A percentile compares a stretch with the other conserved stretches of the same genome.
phyloP scores from a whole-genome alignment of 2,113 vertebrate species.

The Rostratula benghalensis region DNA sequence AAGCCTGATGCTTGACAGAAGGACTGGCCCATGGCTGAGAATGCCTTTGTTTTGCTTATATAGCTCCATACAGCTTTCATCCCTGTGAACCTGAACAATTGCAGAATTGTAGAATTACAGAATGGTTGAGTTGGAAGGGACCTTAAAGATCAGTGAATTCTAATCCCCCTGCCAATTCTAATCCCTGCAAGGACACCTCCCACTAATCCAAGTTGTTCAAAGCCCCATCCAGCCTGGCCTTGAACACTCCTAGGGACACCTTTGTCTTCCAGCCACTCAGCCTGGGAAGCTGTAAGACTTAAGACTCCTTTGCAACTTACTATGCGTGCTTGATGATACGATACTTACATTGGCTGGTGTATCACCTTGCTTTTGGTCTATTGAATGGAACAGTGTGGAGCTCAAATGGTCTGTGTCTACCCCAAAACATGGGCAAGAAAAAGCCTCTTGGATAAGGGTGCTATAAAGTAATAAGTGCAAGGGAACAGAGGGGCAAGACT shows the following conservation, averaged over 20 bases:
- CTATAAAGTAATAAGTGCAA: not conserved
- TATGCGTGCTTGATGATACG: not conserved
- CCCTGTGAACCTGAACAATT: not conserved
- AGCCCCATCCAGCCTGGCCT: no score
- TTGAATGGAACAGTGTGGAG: not conserved
- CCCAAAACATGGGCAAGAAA: not conserved
- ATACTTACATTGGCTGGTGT: not conserved
- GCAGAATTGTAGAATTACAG: no score
- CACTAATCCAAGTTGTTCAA: no score
- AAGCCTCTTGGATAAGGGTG: not conserved
- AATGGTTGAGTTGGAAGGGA: no score
- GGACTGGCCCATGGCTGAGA: not conserved
- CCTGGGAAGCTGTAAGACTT: not conserved
- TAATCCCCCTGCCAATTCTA: no score
- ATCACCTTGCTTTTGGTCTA: not conserved
- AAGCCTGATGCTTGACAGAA: not conserved
- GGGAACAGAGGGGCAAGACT: not conserved
- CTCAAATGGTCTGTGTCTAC: not conserved
- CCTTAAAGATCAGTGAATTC: no score
- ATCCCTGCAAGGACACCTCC: no score
- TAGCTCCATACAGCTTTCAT: not conserved
- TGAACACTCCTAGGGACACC: not conserved
- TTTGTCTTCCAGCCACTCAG: not conserved
- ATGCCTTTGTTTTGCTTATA: not conserved
- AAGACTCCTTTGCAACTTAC: not conserved